Evolutionary conservation across 1,140 invertebrate genomes (phyloP), one percentile per base, ranked within the genome.

Genomic region (Nasonia vitripennis): DNA sequence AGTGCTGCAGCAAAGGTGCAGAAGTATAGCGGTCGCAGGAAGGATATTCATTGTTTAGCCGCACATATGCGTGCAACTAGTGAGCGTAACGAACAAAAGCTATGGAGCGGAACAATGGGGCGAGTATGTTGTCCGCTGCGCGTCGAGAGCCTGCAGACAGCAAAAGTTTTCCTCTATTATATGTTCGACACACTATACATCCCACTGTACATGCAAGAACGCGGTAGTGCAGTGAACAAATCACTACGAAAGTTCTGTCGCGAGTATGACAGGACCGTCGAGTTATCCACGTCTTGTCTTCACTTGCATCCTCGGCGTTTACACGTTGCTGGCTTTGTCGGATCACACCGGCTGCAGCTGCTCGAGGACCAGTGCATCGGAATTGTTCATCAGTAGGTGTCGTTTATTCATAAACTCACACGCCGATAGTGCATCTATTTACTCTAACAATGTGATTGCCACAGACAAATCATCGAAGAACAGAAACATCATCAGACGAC

Each of bases 21-120:
- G n/a, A 62, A 20, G 68, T 14, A 62, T n/a, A 62, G 55, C 20
- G 62, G 34, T 31, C 3, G 37, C 73, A 62, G 55, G 55, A 62
- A 68, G 74, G 74, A 77, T 55, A 27, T 41, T 83, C 68, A 78
- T 83, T 83, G 82, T 83, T 78, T 41, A 27, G n/a, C 34, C 68
- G 27, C 27, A 20, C 1, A 55, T 12, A 48, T 51, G 45, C 23
- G 78, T 70, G 34, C 31, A 71, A 70, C 41, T 55, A 34, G n/a
- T 27, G 10, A 78, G 83, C 83, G 83, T 84, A 34, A 84, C 83
- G 83, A 71, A 73, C 68, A 27, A 1, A n/a, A 34, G 34, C 78
- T 37, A 80, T 85, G 78, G 70, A 70, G 31, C 70, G 70, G 17
- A 80, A 85, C 83, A n/a, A 41, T 37, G 74, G 34, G 80, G n/a